Conservation (phyloP, 1,140 invertebrate genomes). For the Drosophila virilis region DNA sequence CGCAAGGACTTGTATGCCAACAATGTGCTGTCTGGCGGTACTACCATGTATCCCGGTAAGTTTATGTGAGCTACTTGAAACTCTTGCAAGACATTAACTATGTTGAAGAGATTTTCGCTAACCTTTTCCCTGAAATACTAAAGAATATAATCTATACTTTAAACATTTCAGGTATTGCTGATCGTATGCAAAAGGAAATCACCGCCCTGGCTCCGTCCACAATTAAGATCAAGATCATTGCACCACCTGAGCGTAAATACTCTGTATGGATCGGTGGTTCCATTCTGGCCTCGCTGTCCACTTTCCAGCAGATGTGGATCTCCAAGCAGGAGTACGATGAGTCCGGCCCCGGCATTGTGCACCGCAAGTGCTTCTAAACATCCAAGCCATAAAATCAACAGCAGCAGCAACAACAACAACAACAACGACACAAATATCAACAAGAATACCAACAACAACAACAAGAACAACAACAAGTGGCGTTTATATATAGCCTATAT, state of each 20-base stretch:
- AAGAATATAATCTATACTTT: no score
- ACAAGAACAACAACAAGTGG: constrained; percentile 38
- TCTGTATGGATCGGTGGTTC: constrained; percentile 93
- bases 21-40: constrained; percentile 95
- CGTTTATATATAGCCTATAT: constrained; percentile 54
- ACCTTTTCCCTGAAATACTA: no score
- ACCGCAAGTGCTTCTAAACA: constrained; percentile 89
- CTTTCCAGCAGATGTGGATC: constrained; percentile 95
- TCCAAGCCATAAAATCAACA: not conserved
- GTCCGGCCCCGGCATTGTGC: constrained; percentile 88
- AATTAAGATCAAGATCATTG: constrained; percentile 98
- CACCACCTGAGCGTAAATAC: constrained; percentile 96
- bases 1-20: constrained; percentile 96
- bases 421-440: constrained; percentile 15
- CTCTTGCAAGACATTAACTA: no score
- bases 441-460: constrained; percentile 28
- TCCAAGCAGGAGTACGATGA: constrained; percentile 92
- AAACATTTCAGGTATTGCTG: constrained; percentile 88
- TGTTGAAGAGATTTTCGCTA: no score
- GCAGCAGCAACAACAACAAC: constrained; percentile 20
- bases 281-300: constrained; percentile 92
- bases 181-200: constrained; percentile 96
- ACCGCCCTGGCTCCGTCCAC: constrained; percentile 93
- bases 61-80: not conserved
- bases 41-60: constrained; percentile 96